A percentile compares a stretch with the other conserved stretches of the same genome.
These are phyloP conservation scores for Nematopogon swammerdamellus DNA, from an alignment of 2,888 invertebrate genomes.

Conservation along the genomic window DNA sequence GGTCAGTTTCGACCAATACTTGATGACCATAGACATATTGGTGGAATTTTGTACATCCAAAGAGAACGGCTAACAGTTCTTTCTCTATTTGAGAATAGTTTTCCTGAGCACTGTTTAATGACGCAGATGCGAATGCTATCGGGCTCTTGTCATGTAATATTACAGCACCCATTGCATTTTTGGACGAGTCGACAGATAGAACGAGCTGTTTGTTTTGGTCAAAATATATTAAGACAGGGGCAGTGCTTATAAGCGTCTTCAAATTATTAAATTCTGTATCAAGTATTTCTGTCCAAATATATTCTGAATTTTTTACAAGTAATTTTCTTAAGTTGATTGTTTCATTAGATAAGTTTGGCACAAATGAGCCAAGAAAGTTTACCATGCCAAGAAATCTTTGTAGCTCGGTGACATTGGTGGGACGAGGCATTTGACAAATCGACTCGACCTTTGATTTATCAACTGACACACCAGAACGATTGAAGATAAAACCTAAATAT, in stretches of 20 bases:
- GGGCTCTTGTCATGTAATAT: conserved; percentile 13
- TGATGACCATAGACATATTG: conserved; percentile 13
- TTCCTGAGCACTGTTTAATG: conserved; percentile 12
- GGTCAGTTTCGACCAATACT: conserved; percentile 17
- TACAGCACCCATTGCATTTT: conserved; percentile 12
- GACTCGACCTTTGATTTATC: too few species aligned
- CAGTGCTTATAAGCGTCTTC: conserved; percentile 9
- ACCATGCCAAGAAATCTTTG: conserved; percentile 14
- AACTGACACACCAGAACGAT: too few species aligned
- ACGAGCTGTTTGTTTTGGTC: conserved; percentile 8
- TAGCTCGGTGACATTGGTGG: conserved; percentile 9
- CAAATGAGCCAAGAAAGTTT: conserved; percentile 11
- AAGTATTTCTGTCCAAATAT: conserved; percentile 15
- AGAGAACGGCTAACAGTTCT: conserved; percentile 12
- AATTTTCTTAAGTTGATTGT: too few species aligned
- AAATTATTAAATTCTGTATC: conserved; percentile 10
- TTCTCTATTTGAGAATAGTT: conserved; percentile 16
- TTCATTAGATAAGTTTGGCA: conserved; percentile 10
- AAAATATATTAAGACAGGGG: conserved; percentile 12
- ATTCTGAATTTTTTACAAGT: conserved; percentile 13
- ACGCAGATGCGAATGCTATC: conserved; percentile 14
- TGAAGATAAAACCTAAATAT: too few species aligned
- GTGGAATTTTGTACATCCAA: conserved; percentile 12
- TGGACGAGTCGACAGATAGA: conserved; percentile 12
- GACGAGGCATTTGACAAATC: too few species aligned